Percentiles rank a stretch among this genome's conserved stretches.
Evolutionary conservation across 2,113 vertebrate species (phyloP).

Genomic region (Zosterops borbonicus): DNA sequence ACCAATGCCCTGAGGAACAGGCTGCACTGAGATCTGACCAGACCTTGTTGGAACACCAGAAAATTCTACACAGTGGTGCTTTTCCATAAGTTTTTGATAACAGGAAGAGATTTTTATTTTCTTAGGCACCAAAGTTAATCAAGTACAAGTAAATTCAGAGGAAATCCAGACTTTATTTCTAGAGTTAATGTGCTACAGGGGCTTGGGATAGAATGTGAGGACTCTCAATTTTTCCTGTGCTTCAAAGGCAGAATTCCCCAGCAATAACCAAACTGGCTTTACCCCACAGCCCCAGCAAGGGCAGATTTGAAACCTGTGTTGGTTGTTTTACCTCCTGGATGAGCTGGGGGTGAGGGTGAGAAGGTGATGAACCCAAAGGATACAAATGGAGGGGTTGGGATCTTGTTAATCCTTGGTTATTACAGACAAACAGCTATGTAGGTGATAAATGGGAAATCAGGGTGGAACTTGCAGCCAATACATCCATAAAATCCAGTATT

Average conservation of each 20-base stretch:
- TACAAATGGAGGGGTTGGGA: not conserved
- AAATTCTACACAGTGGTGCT: not conserved
- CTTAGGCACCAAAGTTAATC: not conserved
- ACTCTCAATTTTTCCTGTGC: not conserved
- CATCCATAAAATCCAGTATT: not conserved
- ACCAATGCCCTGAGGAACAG: not conserved
- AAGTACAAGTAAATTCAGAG: not conserved
- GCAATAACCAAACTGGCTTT: not conserved
- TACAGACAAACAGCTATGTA: not conserved
- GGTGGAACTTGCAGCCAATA: not conserved
- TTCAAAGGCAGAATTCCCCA: not conserved
- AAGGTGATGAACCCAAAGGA: not conserved
- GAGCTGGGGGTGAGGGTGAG: not conserved
- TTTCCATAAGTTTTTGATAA: not conserved
- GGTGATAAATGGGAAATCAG: not conserved
- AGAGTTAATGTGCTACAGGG: fast-evolving
- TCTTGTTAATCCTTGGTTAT: not conserved
- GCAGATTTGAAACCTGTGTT: not conserved
- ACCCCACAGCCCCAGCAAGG: not conserved
- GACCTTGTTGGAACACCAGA: not conserved
- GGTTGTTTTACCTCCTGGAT: not conserved
- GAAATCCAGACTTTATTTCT: not conserved
- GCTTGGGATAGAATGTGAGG: not conserved
- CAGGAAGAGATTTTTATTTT: not conserved
- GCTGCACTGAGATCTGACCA: not conserved